Evolutionary conservation across 2,113 vertebrate species (phyloP).

Genomic region (Anarhynchus alexandrinus): DNA sequence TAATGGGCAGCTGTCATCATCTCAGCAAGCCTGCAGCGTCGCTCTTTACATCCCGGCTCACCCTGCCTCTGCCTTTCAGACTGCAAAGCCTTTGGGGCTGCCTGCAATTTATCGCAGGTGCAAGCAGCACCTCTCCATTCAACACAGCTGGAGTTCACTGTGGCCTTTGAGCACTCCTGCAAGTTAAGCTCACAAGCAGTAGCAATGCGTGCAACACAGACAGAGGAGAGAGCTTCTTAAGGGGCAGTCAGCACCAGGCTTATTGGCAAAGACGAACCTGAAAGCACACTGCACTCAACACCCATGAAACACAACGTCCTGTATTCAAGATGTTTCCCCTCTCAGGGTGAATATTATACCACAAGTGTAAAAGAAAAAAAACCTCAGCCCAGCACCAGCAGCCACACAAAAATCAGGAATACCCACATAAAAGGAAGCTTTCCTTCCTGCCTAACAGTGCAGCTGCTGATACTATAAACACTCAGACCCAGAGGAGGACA

Average conservation of each 20-base stretch:
- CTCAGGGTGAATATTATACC: conserved; percentile 36
- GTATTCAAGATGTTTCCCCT: conserved; percentile 55
- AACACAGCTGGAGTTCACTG: background rate
- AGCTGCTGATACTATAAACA: conserved; percentile 1
- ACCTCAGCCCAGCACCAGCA: conserved; percentile 40
- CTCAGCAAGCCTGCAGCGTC: background rate
- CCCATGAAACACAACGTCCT: conserved; percentile 39
- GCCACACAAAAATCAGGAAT: conserved; percentile 64
- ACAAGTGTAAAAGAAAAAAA: conserved; percentile 39
- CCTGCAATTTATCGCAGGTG: background rate
- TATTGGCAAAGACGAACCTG: background rate
- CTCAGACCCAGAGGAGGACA: background rate
- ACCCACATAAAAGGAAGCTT: conserved; percentile 53
- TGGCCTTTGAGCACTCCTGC: background rate
- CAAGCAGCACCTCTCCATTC: background rate
- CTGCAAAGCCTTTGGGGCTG: background rate
- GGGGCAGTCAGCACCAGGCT: background rate
- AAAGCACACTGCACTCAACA: background rate
- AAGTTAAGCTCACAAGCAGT: background rate
- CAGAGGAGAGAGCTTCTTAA: background rate
- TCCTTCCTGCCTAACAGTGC: conserved; percentile 14
- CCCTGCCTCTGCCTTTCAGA: background rate
- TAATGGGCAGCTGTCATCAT: background rate
- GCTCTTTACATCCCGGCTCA: background rate
- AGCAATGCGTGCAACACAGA: background rate